These are phyloP conservation scores for Watsonalla cultraria DNA, from an alignment of 2,888 invertebrate genomes.

Conservation along the genomic window DNA sequence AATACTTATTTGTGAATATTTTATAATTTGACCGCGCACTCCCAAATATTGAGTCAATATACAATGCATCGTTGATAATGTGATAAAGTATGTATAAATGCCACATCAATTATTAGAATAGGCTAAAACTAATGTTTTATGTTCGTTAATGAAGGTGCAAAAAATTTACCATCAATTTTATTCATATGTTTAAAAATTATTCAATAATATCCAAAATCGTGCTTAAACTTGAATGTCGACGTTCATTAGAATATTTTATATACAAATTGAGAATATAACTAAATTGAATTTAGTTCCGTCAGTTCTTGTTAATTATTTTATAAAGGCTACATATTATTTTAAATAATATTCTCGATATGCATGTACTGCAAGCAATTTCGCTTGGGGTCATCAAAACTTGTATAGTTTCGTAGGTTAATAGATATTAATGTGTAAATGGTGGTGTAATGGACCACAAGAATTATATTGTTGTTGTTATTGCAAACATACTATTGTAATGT, in stretches of 20 bases:
- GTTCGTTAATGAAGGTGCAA: not conserved
- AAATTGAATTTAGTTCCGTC: no score
- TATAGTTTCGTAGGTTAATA: not conserved
- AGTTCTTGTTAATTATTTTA: not conserved
- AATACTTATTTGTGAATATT: constrained; percentile 21
- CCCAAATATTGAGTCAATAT: constrained; percentile 69
- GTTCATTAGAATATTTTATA: no score
- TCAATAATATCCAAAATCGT: no score
- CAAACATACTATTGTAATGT: not conserved
- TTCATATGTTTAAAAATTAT: no score
- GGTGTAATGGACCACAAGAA: not conserved
- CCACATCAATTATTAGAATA: constrained; percentile 41
- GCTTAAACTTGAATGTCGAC: no score
- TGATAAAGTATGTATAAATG: constrained; percentile 41
- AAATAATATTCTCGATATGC: not conserved
- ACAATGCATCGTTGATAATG: constrained; percentile 47
- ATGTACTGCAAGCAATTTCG: not conserved
- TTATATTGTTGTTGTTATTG: not conserved
- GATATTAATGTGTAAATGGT: not conserved
- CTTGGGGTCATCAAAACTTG: not conserved
- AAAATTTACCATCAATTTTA: not conserved
- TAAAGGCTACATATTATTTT: not conserved
- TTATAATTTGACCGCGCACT: constrained; percentile 43
- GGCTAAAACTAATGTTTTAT: constrained; percentile 24
- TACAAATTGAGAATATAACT: no score